Evolutionary conservation across 2,888 invertebrate genomes (phyloP).

Genomic region (Stegana nigrithorax): DNA sequence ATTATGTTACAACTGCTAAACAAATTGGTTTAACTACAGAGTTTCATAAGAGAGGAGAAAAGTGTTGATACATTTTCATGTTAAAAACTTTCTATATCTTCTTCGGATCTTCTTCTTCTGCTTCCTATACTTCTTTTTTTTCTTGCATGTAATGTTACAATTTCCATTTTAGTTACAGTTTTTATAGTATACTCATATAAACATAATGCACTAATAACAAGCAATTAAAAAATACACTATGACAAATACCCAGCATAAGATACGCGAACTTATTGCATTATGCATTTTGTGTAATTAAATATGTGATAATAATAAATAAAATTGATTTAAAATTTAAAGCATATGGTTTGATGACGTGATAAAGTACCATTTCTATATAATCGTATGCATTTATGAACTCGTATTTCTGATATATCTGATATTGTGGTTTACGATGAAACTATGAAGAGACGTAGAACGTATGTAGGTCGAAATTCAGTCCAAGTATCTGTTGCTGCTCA

Average conservation of each 20-base stretch:
- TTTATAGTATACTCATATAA: neutral
- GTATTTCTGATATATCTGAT: no score
- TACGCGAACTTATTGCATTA: neutral
- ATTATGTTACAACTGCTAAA: slow-evolving; percentile 9
- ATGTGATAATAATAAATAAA: neutral
- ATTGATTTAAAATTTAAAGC: neutral
- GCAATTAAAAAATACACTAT: neutral
- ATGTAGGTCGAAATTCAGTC: no score
- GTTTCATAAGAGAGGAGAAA: neutral
- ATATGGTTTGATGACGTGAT: neutral
- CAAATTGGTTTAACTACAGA: slow-evolving; percentile 7
- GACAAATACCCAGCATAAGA: neutral
- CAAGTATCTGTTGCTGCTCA: neutral
- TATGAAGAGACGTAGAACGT: neutral
- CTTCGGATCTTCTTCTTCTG: no score
- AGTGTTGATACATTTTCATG: no score
- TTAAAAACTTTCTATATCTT: no score
- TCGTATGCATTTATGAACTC: neutral
- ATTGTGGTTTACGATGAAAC: neutral
- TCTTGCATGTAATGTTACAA: neutral
- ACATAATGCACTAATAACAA: neutral
- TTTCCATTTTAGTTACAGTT: neutral
- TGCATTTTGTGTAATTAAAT: no score
- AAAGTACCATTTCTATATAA: neutral
- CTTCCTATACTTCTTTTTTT: no score